Conservation (phyloP, 2,888 invertebrate genomes). For the Tinea pellionella region DNA sequence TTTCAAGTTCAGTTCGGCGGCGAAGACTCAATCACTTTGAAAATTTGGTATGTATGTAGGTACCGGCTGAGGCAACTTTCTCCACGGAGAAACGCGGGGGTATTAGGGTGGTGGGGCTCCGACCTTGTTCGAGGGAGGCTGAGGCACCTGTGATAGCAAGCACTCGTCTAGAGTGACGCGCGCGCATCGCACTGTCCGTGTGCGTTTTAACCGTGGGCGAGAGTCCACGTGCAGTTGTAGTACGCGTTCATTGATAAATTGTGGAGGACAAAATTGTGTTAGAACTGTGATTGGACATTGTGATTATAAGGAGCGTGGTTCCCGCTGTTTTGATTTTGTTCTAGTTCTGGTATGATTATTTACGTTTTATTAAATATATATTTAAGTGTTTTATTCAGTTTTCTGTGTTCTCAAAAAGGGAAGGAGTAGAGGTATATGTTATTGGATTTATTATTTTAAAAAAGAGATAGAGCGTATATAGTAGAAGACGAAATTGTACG, state of each 20-base stretch:
- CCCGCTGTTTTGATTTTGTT: neutral
- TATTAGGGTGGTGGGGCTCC: constrained; percentile 33
- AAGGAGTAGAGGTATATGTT: too few relatives aligned
- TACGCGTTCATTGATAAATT: constrained; percentile 10
- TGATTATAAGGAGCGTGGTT: neutral
- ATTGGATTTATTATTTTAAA: too few relatives aligned
- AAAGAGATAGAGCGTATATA: too few relatives aligned
- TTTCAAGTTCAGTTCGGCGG: constrained; percentile 1
- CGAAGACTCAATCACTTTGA: constrained; percentile 15
- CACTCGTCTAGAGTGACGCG: constrained; percentile 58
- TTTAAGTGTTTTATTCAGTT: neutral
- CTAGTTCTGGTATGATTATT: constrained; percentile 1
- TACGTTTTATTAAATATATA: neutral
- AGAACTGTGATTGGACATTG: neutral
- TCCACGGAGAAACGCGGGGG: constrained; percentile 14
- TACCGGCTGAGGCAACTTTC: constrained; percentile 27
- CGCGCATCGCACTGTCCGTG: constrained; percentile 44
- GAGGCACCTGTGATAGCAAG: constrained; percentile 51
- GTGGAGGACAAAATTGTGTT: neutral
- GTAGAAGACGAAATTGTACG: too few relatives aligned
- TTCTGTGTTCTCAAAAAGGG: neutral
- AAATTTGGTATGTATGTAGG: constrained; percentile 70
- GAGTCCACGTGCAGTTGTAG: constrained; percentile 40
- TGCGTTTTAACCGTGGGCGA: constrained; percentile 30
- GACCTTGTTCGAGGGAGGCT: constrained; percentile 66